phyloP scores from a whole-genome alignment of 2,113 vertebrate genomes.

The Ameiurus melas region DNA sequence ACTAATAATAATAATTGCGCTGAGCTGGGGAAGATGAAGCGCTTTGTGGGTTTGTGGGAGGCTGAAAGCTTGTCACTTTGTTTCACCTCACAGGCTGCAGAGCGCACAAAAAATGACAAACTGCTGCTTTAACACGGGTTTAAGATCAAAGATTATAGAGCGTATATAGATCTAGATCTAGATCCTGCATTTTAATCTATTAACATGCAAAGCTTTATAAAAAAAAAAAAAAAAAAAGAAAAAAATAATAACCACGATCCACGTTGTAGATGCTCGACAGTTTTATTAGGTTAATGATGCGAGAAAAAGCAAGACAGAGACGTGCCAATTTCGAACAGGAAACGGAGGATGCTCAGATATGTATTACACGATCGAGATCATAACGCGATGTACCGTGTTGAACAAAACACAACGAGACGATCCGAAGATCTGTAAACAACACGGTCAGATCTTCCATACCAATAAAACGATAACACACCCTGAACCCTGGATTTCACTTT shows the following conservation, averaged over 20 bases:
- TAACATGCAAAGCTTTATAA: neutral
- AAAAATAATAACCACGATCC: neutral
- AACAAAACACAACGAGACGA: neutral
- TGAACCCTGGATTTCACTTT: neutral
- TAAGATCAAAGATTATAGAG: neutral
- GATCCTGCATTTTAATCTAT: no score
- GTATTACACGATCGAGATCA: neutral
- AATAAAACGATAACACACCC: neutral
- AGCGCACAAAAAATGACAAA: neutral
- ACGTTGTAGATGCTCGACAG: neutral
- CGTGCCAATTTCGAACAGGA: neutral
- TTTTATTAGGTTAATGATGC: constrained; percentile 7
- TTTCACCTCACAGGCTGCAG: neutral
- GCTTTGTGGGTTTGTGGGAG: neutral
- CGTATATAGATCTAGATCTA: neutral
- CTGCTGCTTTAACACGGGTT: neutral
- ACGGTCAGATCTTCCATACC: neutral
- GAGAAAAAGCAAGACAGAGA: neutral
- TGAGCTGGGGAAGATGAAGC: neutral
- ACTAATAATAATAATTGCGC: neutral
- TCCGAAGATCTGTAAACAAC: neutral
- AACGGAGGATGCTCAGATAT: neutral
- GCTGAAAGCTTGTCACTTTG: no score
- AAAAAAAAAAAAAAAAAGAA: neutral
- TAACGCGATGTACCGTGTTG: neutral